Percentiles rank a stretch among this genome's conserved stretches.
Conservation (phyloP, 2,113 vertebrate species). For the Sciurus niger region DNA sequence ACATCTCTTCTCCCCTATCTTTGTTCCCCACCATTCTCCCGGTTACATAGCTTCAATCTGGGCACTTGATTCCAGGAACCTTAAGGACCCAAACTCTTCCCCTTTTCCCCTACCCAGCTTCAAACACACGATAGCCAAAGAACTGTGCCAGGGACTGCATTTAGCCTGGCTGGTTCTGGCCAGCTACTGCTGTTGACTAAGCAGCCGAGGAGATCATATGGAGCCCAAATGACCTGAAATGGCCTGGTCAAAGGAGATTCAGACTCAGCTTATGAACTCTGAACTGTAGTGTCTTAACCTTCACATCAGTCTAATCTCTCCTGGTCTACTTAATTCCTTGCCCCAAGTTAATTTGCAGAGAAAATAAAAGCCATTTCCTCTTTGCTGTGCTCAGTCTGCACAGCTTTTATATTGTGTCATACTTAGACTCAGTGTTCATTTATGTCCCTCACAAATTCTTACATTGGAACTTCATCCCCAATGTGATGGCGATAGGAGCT, state of each 20-base stretch:
- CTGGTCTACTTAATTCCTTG: neutral
- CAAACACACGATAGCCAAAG: neutral
- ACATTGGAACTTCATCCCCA: neutral
- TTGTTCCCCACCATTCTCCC: neutral
- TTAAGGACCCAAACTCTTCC: no score
- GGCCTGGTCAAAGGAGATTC: neutral
- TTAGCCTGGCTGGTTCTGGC: neutral
- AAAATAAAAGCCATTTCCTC: neutral
- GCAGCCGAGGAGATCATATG: neutral
- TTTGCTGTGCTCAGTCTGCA: neutral
- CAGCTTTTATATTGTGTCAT: neutral
- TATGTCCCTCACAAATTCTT: neutral
- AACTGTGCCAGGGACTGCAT: neutral
- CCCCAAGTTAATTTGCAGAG: neutral
- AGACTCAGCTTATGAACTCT: neutral
- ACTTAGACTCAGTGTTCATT: neutral
- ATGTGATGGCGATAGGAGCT: neutral
- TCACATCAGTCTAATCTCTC: neutral
- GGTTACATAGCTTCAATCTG: neutral
- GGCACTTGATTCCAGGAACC: neutral
- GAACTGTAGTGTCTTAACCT: neutral
- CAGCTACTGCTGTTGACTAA: neutral
- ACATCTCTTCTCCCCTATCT: neutral
- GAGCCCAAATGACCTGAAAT: neutral
- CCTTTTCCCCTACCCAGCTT: neutral